phyloP scores from a whole-genome alignment of 1,140 invertebrate species.

The Sogatella furcifera region DNA sequence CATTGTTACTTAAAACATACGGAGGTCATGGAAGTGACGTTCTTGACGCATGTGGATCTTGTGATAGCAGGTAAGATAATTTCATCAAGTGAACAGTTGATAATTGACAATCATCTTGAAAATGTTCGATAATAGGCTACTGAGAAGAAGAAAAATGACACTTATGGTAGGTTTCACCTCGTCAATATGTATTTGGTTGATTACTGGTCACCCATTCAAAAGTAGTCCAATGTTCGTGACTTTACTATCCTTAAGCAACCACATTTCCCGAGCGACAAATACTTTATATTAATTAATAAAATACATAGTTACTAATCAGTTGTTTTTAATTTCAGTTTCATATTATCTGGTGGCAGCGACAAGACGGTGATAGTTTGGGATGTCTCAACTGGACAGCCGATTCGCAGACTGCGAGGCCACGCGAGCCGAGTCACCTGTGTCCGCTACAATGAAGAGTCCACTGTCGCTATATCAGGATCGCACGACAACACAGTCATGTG shows the following conservation, averaged over 20 bases:
- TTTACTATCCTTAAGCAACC: no score
- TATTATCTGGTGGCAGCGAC: constrained; percentile 79
- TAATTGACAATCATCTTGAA: no score
- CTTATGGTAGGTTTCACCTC: no score
- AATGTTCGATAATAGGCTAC: no score
- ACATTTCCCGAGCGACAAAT: no score
- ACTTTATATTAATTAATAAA: no score
- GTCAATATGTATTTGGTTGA: no score
- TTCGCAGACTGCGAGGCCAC: constrained; percentile 77
- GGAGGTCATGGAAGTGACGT: constrained; percentile 95
- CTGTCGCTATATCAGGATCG: constrained; percentile 79
- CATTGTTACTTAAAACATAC: constrained; percentile 76
- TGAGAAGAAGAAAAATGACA: no score
- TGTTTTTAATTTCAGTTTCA: constrained; percentile 42
- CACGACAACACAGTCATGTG: constrained; percentile 82
- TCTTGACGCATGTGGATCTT: constrained; percentile 78
- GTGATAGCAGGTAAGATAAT: constrained; percentile 56
- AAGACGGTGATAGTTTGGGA: constrained; percentile 86
- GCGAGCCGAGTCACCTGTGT: constrained; percentile 80
- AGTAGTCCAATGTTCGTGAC: no score
- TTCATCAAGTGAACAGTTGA: no score
- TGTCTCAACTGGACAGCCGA: constrained; percentile 68
- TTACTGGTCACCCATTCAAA: no score
- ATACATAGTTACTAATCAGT: neutral
- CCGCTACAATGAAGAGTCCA: constrained; percentile 87